These are phyloP conservation scores for Cotesia congregata DNA, from an alignment of 2,888 invertebrate species.

Conservation along the genomic window DNA sequence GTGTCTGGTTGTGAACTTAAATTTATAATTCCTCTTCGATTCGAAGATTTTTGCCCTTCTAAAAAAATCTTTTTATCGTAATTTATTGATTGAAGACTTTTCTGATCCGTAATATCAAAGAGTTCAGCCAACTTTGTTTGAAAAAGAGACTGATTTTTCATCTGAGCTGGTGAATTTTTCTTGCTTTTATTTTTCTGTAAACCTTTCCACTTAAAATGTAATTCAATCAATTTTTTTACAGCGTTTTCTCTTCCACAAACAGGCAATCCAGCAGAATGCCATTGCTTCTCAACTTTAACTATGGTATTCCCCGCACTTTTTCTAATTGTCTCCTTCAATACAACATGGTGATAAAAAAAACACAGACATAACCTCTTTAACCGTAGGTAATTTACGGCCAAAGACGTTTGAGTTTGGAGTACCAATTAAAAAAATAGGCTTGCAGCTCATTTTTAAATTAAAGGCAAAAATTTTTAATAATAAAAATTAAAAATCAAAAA, in stretches of 20 bases:
- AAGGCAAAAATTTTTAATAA: not conserved
- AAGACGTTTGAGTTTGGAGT: conserved; percentile 17
- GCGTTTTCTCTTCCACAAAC: conserved; percentile 25
- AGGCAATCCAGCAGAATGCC: conserved; percentile 5
- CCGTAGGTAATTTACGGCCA: conserved; percentile 29
- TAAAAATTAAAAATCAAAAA: not conserved
- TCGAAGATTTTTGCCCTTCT: too few relatives aligned
- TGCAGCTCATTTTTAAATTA: not conserved
- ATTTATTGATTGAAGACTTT: not conserved
- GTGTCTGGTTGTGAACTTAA: too few relatives aligned
- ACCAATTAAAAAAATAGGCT: conserved; percentile 22
- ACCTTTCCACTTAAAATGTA: not conserved
- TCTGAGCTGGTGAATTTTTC: not conserved
- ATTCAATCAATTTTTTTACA: conserved; percentile 1
- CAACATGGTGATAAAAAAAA: conserved; percentile 27
- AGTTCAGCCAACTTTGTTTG: not conserved
- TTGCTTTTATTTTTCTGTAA: not conserved
- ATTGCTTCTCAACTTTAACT: conserved; percentile 26
- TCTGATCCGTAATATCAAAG: not conserved
- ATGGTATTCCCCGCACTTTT: conserved; percentile 7
- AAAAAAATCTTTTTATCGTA: not conserved
- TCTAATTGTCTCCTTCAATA: conserved; percentile 22
- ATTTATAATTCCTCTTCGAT: too few relatives aligned
- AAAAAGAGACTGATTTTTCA: not conserved
- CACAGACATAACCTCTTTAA: conserved; percentile 28